Conservation (phyloP, 2,797 vertebrate genomes). For the Neostethus bicornis region DNA sequence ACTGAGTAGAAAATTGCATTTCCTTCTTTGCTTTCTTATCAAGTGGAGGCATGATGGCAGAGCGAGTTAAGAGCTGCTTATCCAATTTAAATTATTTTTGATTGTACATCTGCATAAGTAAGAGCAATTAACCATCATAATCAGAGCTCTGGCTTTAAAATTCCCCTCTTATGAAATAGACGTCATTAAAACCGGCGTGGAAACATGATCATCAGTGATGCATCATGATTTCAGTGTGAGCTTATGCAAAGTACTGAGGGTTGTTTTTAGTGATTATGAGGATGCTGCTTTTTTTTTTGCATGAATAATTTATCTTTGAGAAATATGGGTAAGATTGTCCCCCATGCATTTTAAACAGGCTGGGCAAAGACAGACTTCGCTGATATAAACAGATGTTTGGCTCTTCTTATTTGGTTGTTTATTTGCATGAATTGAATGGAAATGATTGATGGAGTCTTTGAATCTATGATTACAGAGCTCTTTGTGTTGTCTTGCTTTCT, state of each 20-base stretch:
- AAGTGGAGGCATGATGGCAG: conserved; percentile 45
- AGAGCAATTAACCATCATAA: conserved; percentile 47
- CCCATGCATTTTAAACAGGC: not conserved
- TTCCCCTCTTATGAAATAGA: conserved; percentile 45
- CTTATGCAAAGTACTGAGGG: conserved; percentile 26
- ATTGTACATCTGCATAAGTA: conserved; percentile 58
- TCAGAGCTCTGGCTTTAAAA: conserved; percentile 44
- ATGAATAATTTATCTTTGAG: not conserved
- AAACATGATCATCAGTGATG: conserved; percentile 33
- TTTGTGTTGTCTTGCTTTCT: not conserved
- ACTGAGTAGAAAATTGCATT: conserved; percentile 16
- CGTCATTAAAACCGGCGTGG: conserved; percentile 54
- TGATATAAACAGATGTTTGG: not conserved
- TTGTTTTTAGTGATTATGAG: conserved; percentile 1
- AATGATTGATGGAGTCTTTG: not conserved
- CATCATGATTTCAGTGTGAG: conserved; percentile 21
- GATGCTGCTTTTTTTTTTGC: not conserved
- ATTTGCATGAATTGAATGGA: not conserved
- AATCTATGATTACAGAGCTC: not conserved
- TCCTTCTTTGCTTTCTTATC: conserved; percentile 40
- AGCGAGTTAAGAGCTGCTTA: conserved; percentile 54
- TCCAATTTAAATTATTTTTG: conserved; percentile 31
- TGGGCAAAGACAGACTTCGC: not conserved
- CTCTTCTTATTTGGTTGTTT: not conserved
- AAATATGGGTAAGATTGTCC: not conserved